Base-by-base conservation (phyloP, 2,888 invertebrate species). In the Brachyptera putata region DNA sequence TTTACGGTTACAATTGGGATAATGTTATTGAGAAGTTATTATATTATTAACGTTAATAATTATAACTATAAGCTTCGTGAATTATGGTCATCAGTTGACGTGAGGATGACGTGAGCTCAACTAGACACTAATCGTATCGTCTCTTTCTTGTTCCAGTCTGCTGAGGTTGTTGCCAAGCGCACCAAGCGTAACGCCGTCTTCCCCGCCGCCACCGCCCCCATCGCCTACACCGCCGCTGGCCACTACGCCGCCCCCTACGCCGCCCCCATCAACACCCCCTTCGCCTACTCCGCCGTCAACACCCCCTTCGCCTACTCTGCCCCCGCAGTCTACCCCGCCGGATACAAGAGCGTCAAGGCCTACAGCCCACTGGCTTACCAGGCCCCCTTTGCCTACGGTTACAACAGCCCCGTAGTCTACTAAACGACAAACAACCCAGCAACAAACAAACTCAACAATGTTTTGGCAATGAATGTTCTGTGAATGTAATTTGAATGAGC, bases 181-280 rank as follows among this genome's bases (percentile, higher is more conserved):
- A n/a, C n/a, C n/a, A n/a, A n/a, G n/a, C n/a, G n/a, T n/a, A n/a
- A n/a, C 46, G 74, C 71, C 30, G 18, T 70, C n/a, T 65, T 34
- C 63, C 41, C 61, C 13, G 61, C 64, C 30, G 61, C 64, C 46
- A 62, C 66, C 21, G 50, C 57, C 59, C 61, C 63, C 50, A 58
- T 56, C 36, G 34, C 61, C 59, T 56, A 50, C 57, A n/a, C 43
- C 36, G n/a, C n/a, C n/a, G 58, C 63, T 9, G 56, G 56, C 60
- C 41, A 46, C 24, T 60, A 56, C 22, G 59, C 62, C 60, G 61
- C 62, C 18, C 61, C 65, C 18, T 48, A 63, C 37, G 56, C 62
- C 9, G 56, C 56, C 61, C 57, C 61, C 37, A 61, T 48, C 62
- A 48, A 63, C 37, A 56, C 63, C 9, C 58, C 56, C 61, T 57